Conservation (phyloP, 2,797 vertebrate species). For the Xerus rutilus region DNA sequence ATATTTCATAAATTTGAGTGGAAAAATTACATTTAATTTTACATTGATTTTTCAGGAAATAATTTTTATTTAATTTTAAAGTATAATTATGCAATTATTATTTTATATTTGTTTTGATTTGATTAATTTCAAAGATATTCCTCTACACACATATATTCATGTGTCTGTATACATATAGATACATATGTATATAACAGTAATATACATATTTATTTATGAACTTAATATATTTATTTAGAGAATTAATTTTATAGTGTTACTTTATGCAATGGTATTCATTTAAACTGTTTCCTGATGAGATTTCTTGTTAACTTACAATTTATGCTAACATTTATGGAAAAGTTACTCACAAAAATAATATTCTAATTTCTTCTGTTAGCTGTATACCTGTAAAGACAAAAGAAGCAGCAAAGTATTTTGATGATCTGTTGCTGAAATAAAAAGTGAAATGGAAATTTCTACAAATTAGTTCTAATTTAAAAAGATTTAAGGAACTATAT, state of each 20-base stretch:
- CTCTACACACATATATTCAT: background rate
- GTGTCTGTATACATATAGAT: background rate
- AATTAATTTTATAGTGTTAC: background rate
- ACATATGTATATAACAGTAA: background rate
- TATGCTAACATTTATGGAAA: background rate
- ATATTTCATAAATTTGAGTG: background rate
- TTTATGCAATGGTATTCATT: background rate
- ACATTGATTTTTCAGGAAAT: background rate
- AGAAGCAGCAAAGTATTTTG: background rate
- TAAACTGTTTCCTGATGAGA: background rate
- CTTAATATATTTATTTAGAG: background rate
- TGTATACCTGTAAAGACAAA: background rate
- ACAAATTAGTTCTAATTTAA: conserved; percentile 32
- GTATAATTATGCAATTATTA: background rate
- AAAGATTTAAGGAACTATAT: background rate
- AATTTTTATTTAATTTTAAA: background rate
- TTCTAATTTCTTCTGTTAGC: background rate
- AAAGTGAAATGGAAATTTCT: conserved; percentile 29
- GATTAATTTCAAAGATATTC: background rate
- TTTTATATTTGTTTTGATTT: conserved; percentile 9
- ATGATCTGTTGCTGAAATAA: conserved; percentile 41
- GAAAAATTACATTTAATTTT: background rate
- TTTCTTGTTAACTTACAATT: background rate
- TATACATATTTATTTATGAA: too few relatives aligned
- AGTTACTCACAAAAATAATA: background rate